These are phyloP conservation scores for Paramormyrops hopkinsi DNA, from an alignment of 2,797 vertebrate species.

Conservation along the genomic window DNA sequence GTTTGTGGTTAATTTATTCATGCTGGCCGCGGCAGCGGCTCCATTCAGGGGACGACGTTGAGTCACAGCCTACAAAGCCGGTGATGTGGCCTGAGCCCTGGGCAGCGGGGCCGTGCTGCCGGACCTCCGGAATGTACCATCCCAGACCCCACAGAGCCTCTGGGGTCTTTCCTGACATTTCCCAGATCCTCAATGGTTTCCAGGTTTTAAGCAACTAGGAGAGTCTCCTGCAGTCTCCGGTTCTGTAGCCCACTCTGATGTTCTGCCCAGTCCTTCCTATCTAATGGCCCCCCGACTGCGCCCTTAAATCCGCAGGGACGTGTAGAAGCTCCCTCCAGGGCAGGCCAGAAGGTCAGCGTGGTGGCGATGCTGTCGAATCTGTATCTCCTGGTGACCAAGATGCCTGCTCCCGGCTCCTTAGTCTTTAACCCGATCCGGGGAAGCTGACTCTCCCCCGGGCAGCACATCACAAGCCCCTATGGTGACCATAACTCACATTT, in stretches of 20 bases:
- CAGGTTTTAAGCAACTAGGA: neutral
- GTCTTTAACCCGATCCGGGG: conserved; percentile 18
- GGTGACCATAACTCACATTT: conserved; percentile 38
- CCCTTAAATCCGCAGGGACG: neutral
- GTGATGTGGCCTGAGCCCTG: conserved; percentile 40
- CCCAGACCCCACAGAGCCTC: conserved; percentile 28
- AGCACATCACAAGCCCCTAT: conserved; percentile 42
- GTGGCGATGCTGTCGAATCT: neutral
- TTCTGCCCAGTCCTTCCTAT: neutral
- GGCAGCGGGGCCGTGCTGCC: conserved; percentile 43
- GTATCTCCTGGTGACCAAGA: conserved; percentile 17
- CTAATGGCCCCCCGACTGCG: neutral
- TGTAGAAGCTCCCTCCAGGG: neutral
- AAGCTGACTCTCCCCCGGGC: conserved; percentile 29
- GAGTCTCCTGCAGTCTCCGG: neutral
- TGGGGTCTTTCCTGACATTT: conserved; percentile 32
- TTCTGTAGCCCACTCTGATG: neutral
- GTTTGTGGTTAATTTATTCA: conserved; percentile 55
- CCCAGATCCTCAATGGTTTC: conserved; percentile 19
- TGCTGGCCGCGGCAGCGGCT: conserved; percentile 36
- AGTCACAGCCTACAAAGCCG: conserved; percentile 35
- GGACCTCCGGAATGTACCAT: conserved; percentile 36
- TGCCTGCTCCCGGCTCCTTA: conserved; percentile 28
- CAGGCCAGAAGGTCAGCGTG: neutral
- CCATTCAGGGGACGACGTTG: conserved; percentile 41